Conservation (phyloP, 2,888 invertebrate genomes). For the Mycalesis mineus region DNA sequence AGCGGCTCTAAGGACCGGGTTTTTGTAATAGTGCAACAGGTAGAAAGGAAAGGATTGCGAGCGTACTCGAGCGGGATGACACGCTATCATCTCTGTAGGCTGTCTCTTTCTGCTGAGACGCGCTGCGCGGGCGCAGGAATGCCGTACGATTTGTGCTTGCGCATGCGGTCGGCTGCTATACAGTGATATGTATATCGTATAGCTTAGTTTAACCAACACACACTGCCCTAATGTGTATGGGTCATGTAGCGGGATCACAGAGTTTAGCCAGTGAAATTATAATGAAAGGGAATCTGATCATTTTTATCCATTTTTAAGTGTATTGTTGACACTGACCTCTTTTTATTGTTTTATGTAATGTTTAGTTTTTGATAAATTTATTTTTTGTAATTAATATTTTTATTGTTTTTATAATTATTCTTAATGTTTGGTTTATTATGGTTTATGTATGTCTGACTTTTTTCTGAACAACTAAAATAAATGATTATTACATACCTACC, state of each 20-base stretch:
- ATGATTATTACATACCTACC: too few relatives aligned
- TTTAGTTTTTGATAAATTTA: not conserved
- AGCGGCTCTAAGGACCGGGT: conserved; percentile 78
- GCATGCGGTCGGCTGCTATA: conserved; percentile 57
- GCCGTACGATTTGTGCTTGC: conserved; percentile 76
- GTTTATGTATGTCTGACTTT: too few relatives aligned
- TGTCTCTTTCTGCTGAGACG: conserved; percentile 51
- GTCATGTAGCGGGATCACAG: conserved; percentile 76
- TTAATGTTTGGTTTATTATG: too few relatives aligned
- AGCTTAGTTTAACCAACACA: conserved; percentile 64
- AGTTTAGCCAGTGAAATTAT: conserved; percentile 78
- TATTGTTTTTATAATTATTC: too few relatives aligned
- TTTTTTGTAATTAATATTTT: too few relatives aligned
- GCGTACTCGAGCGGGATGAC: conserved; percentile 52
- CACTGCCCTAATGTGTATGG: conserved; percentile 78
- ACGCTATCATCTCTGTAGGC: conserved; percentile 43
- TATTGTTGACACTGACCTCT: conserved; percentile 27
- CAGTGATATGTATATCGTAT: conserved; percentile 57
- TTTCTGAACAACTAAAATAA: too few relatives aligned
- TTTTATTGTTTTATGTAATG: not conserved
- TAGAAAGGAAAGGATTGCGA: conserved; percentile 78
- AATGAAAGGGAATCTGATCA: conserved; percentile 76
- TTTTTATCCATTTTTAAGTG: conserved; percentile 60
- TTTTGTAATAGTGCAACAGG: conserved; percentile 78
- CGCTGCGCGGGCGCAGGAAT: conserved; percentile 64